Conservation (phyloP, 2,113 vertebrate species). For the Rattus rattus region DNA sequence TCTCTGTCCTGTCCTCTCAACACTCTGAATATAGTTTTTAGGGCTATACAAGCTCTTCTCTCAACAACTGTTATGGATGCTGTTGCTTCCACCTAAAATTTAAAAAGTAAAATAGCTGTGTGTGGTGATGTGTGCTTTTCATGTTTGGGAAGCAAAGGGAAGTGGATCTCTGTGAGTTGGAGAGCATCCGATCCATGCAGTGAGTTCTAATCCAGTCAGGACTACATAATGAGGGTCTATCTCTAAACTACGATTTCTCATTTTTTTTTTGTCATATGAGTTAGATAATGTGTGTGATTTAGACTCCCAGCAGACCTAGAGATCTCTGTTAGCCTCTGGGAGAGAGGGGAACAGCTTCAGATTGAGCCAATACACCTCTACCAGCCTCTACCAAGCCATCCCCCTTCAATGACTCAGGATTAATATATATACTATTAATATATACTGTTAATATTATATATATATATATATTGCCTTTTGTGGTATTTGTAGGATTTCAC, state of each 20-base stretch:
- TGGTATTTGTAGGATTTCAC: background rate
- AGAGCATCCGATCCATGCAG: background rate
- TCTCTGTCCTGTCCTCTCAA: background rate
- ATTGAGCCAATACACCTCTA: background rate
- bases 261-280: background rate
- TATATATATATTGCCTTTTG: background rate
- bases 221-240: background rate
- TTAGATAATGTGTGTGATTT: background rate
- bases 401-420: background rate
- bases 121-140: background rate
- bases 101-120: background rate
- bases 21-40: background rate
- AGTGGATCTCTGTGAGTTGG: background rate
- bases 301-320: background rate
- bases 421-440: too few relatives aligned
- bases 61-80: background rate
- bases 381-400: background rate
- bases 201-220: background rate
- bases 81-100: background rate
- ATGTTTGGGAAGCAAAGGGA: background rate
- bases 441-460: too few relatives aligned
- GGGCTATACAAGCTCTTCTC: background rate
- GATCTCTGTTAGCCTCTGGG: background rate
- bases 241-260: background rate
- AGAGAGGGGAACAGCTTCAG: background rate